phyloP scores from a whole-genome alignment of 2,888 invertebrate species.

The Graphium colonna region DNA sequence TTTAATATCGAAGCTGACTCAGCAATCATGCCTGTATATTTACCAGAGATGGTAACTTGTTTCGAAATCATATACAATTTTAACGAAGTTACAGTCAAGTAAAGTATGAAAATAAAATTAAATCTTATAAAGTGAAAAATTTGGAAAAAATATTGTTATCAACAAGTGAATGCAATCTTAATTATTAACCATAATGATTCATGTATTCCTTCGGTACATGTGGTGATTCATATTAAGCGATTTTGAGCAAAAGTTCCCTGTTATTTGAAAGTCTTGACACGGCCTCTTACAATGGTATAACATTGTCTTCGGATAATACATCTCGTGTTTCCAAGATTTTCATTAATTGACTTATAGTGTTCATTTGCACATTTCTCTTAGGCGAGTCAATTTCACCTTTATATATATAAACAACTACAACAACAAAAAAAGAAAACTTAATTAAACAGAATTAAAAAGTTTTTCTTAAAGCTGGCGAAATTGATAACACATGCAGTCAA shows the following conservation, averaged over 20 bases:
- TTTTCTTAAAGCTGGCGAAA: constrained; percentile 41
- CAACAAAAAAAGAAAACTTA: too few species aligned
- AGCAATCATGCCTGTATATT: too few species aligned
- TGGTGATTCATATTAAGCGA: constrained; percentile 47
- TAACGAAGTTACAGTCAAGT: too few species aligned
- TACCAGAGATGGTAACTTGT: too few species aligned
- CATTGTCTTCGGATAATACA: constrained; percentile 55
- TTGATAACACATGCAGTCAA: constrained; percentile 45
- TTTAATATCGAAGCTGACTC: too few species aligned
- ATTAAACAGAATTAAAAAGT: constrained; percentile 47
- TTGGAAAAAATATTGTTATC: too few species aligned
- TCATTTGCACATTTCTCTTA: constrained; percentile 57
- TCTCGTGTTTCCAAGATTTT: constrained; percentile 59
- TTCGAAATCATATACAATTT: too few species aligned
- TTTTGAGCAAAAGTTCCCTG: constrained; percentile 40
- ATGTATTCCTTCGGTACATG: constrained; percentile 37
- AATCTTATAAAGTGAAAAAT: too few species aligned
- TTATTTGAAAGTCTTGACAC: constrained; percentile 45
- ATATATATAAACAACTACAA: too few species aligned
- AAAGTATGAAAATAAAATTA: too few species aligned
- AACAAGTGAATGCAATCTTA: too few species aligned
- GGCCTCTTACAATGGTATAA: constrained; percentile 55
- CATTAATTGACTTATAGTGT: constrained; percentile 51
- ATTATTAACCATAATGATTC: constrained; percentile 51
- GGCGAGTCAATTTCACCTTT: constrained; percentile 59